A percentile compares a stretch with the other conserved stretches of the same genome.
phyloP scores from a whole-genome alignment of 2,797 vertebrate genomes.

The Scarus forsteni region DNA sequence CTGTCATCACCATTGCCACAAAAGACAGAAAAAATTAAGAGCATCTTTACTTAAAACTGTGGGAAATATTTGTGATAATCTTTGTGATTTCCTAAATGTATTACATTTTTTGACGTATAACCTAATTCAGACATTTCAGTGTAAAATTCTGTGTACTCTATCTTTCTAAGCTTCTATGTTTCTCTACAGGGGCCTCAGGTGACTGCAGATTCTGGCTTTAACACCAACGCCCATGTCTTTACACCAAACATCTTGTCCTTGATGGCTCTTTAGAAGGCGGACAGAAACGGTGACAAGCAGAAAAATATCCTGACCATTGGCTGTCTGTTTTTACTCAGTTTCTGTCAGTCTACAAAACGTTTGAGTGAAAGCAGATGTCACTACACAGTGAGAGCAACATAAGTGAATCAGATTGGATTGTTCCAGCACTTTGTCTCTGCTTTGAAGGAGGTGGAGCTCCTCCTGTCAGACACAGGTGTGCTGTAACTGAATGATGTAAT shows the following conservation, averaged over 20 bases:
- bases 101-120: too few species aligned
- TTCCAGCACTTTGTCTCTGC: slow-evolving; percentile 47
- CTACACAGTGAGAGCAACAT: slow-evolving; percentile 21
- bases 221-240: background rate
- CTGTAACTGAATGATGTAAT: slow-evolving; percentile 58
- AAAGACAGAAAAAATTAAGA: too few species aligned
- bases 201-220: background rate
- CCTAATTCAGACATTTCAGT: too few species aligned
- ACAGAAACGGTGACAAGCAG: slow-evolving; percentile 10
- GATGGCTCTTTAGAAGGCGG: slow-evolving; percentile 1
- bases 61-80: too few species aligned
- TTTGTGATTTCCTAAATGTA: too few species aligned
- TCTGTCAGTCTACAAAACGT: slow-evolving; percentile 32
- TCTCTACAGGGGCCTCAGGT: background rate
- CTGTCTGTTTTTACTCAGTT: slow-evolving; percentile 3
- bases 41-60: too few species aligned
- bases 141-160: too few species aligned
- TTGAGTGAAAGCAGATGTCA: slow-evolving; percentile 50
- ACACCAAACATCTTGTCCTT: slow-evolving; percentile 19
- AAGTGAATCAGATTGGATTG: slow-evolving; percentile 47
- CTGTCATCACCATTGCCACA: too few species aligned
- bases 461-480: slow-evolving; percentile 53
- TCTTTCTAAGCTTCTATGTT: too few species aligned
- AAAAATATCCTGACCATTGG: slow-evolving; percentile 2
- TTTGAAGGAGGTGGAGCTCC: slow-evolving; percentile 46